A percentile compares a stretch with the other conserved stretches of the same genome.
phyloP scores from a whole-genome alignment of 2,888 invertebrate genomes.

The Gymnosoma rotundatum region DNA sequence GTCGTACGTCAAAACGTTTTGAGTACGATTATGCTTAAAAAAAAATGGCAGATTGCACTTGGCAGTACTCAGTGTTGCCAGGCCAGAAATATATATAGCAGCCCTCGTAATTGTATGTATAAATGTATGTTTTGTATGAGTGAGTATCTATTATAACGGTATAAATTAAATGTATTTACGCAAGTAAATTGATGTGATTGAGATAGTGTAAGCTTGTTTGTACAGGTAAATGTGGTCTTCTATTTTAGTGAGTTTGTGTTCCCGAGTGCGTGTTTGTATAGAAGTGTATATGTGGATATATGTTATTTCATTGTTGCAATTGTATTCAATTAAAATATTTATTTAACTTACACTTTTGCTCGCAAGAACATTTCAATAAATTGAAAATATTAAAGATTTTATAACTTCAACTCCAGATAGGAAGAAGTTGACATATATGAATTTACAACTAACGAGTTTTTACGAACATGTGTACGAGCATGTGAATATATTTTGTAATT shows the following conservation, averaged over 20 bases:
- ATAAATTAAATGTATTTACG: constrained; percentile 5
- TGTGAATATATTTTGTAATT: neutral
- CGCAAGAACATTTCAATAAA: neutral
- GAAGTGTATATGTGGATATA: neutral
- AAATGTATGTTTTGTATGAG: neutral
- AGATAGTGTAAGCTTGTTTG: neutral
- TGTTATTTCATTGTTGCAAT: neutral
- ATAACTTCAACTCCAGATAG: constrained; percentile 8
- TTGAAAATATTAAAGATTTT: constrained; percentile 25
- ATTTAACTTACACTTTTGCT: neutral
- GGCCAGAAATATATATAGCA: too few species aligned
- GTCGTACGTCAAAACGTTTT: too few species aligned
- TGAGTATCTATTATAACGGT: constrained; percentile 6
- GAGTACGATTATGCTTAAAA: too few species aligned
- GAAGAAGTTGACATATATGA: constrained; percentile 25
- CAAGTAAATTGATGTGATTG: neutral
- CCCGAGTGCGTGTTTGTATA: neutral
- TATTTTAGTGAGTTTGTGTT: neutral
- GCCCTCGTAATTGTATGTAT: too few species aligned
- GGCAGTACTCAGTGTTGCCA: too few species aligned
- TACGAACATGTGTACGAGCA: neutral
- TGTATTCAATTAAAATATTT: constrained; percentile 51
- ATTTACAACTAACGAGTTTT: constrained; percentile 19
- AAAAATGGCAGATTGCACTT: too few species aligned
- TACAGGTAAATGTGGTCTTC: constrained; percentile 4